phyloP scores from a whole-genome alignment of 2,113 vertebrate species.

The Fukomys damarensis region DNA sequence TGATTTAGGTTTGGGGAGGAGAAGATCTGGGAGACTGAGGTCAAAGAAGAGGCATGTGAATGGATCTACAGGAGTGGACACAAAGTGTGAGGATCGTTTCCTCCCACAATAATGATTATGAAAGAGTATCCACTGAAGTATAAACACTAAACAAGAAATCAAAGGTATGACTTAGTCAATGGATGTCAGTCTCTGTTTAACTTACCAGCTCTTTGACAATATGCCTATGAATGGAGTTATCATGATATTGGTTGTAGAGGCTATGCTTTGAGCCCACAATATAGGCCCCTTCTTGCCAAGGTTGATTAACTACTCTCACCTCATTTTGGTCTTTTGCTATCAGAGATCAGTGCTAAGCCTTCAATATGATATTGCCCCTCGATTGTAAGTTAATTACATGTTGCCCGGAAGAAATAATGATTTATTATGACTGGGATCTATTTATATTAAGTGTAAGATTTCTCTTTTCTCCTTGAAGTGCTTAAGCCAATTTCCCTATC shows the following conservation, averaged over 20 bases:
- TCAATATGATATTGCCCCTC: background rate
- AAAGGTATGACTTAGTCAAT: background rate
- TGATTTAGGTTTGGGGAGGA: background rate
- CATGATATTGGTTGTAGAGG: background rate
- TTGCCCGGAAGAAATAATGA: background rate
- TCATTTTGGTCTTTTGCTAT: background rate
- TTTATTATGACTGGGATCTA: background rate
- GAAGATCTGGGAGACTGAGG: background rate
- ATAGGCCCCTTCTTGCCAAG: background rate
- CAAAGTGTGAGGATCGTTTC: background rate
- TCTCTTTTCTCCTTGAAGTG: constrained; percentile 15
- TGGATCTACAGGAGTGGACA: background rate
- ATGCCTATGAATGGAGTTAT: background rate
- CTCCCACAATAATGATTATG: background rate
- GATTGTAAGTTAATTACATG: background rate
- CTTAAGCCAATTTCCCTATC: background rate
- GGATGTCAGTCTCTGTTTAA: constrained; percentile 4
- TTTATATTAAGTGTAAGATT: constrained; percentile 16
- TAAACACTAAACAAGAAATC: background rate
- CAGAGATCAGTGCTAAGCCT: background rate
- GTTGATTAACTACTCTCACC: constrained; percentile 2
- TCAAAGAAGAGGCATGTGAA: background rate
- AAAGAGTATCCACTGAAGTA: background rate
- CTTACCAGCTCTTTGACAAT: background rate
- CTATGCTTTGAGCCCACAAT: background rate